Base-by-base conservation (phyloP, 2,888 invertebrate species). In the Drosophila pullipes region DNA sequence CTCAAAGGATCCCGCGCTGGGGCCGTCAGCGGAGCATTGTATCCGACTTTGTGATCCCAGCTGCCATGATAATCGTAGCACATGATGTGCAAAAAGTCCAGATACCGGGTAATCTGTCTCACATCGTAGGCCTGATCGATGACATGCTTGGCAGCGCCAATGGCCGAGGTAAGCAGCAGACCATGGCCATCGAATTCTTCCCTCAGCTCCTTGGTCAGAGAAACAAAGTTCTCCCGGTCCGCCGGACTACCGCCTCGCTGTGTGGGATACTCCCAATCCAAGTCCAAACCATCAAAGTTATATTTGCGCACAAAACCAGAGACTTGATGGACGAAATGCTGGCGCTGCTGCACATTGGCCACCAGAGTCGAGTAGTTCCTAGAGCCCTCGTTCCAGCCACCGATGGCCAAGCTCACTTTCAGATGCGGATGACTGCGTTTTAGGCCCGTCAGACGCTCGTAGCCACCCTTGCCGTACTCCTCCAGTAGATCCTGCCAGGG, bases 331-430 rank as follows among this genome's bases (percentile, higher is more conserved):
- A 97, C 95, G 86, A 98, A 98, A 57, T 93, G 94, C 4, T 94
- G 94, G 58, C 98, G 94, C 59, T 94, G 94, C 22, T 95, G 94
- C 0, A 95, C 94, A 58, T 95, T 95, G 4, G 95, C 95, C 0
- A 96, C 96, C 93, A 98, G 94, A 1, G 85, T 89, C 1, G 93
- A 93, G 58, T 93, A 93, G 78, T 93, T 93, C 64, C 86, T 91
- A 1, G 97, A 97, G 0, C 97, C 98, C 91, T 98, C 97, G 92
- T 97, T 98, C 98, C 98, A 98, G 0, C 98, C 98, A 0, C 98
- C 98, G 47, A 98, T 96, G 0, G 97, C 98, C 16, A 98, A 92
- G 4, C 96, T 95, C 6, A 96, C 95, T 90, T 95, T 96, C 53
- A 98, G 92, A 84, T 96, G 96, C 0, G 97, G 96, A 92, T 96